These are phyloP conservation scores for Aphis craccivora DNA, from an alignment of 1,140 invertebrate species.

Conservation along the genomic window DNA sequence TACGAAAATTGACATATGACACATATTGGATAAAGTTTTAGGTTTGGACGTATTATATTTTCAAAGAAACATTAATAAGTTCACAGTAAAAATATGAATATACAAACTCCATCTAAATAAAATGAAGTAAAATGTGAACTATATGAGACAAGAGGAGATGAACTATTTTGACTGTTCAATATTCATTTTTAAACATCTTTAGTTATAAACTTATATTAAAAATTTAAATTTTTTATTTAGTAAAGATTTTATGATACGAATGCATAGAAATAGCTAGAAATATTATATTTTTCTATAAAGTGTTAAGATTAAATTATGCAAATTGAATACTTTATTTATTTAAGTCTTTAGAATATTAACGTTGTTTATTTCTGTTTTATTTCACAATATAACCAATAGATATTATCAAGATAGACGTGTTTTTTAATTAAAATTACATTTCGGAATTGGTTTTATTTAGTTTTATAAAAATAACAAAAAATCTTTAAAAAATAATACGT, in stretches of 20 bases:
- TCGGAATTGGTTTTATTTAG: not conserved
- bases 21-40: slow-evolving; percentile 9
- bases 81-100: not conserved
- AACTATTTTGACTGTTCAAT: not conserved
- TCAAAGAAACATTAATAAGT: not conserved
- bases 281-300: not conserved
- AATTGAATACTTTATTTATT: not conserved
- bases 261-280: not conserved
- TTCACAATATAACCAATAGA: not conserved
- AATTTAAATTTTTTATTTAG: not conserved
- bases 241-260: not conserved
- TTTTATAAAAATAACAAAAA: not conserved
- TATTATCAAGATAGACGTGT: not conserved
- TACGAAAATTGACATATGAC: not conserved
- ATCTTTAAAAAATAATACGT: not conserved
- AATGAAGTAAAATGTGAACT: not conserved
- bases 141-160: not conserved
- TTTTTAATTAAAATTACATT: slow-evolving; percentile 8
- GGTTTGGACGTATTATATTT: not conserved
- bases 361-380: not conserved
- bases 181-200: not conserved
- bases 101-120: not conserved
- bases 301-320: slow-evolving; percentile 7
- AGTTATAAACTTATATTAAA: not conserved
- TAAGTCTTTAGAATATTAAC: not conserved